Evolutionary conservation across 2,888 invertebrate species (phyloP).

Genomic region (Tenthredo distinguenda): DNA sequence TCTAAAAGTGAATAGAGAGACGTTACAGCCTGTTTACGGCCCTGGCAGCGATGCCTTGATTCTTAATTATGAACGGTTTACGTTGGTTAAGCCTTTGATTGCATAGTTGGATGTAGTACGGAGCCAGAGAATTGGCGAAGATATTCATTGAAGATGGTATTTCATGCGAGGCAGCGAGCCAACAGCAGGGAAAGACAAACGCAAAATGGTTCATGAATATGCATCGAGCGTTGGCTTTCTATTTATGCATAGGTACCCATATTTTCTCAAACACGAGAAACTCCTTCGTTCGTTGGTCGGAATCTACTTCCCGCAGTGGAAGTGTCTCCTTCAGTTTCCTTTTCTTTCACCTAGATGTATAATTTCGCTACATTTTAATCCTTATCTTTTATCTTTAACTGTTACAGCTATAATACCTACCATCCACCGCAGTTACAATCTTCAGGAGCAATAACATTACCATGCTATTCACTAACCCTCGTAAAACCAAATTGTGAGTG

Average conservation of each 20-base stretch:
- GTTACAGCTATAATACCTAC: not conserved
- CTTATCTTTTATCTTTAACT: conserved; percentile 40
- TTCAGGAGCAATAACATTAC: conserved; percentile 27
- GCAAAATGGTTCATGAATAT: conserved; percentile 52
- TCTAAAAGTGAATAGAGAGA: not conserved
- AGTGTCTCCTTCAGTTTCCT: conserved; percentile 22
- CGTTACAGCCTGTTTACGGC: not conserved
- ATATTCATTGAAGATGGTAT: conserved; percentile 51
- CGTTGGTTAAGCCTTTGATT: not conserved
- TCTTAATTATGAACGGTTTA: conserved; percentile 3
- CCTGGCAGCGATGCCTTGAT: not conserved
- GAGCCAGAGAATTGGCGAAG: conserved; percentile 32
- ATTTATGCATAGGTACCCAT: conserved; percentile 50
- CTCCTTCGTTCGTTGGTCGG: not conserved
- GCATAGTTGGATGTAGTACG: not conserved
- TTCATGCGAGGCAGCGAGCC: conserved; percentile 46
- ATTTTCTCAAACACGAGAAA: conserved; percentile 42
- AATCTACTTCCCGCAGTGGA: conserved; percentile 6
- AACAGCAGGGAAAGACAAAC: conserved; percentile 50
- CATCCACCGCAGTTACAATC: not conserved
- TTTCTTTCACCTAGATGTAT: conserved; percentile 22
- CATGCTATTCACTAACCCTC: not conserved
- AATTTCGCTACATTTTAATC: conserved; percentile 39
- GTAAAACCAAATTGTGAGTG: not conserved
- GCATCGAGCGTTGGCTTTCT: conserved; percentile 42